These are phyloP conservation scores for Aleiodes sp. DNA, from an alignment of 1,140 invertebrate species.

Conservation along the genomic window DNA sequence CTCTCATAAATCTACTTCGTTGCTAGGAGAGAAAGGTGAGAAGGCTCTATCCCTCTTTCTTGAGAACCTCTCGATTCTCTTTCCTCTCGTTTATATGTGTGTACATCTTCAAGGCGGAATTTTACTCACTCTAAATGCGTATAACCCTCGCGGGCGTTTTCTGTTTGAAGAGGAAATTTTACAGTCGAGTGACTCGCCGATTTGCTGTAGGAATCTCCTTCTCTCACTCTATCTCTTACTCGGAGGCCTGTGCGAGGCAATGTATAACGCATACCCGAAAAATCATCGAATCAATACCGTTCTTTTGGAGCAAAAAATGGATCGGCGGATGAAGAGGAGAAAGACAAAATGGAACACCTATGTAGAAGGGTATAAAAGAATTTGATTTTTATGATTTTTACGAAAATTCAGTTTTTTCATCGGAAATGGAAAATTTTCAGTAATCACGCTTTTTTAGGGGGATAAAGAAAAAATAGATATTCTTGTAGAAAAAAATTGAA, in stretches of 20 bases:
- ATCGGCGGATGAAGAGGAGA: background rate
- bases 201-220: slow-evolving; percentile 52
- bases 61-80: slow-evolving; percentile 20
- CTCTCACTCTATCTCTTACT: background rate
- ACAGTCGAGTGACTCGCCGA: slow-evolving; percentile 59
- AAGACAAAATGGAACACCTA: background rate
- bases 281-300: slow-evolving; percentile 34
- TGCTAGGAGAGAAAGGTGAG: slow-evolving; percentile 3
- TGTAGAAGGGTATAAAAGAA: background rate
- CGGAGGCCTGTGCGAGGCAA: background rate
- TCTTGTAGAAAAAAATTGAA: too few species aligned
- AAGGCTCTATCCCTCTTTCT: too few species aligned
- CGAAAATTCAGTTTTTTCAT: too few species aligned
- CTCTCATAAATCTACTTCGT: background rate
- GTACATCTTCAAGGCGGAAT: slow-evolving; percentile 8
- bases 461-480: background rate
- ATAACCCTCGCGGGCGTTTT: slow-evolving; percentile 36
- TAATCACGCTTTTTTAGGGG: too few species aligned
- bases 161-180: slow-evolving; percentile 66
- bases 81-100: slow-evolving; percentile 10
- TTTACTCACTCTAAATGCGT: slow-evolving; percentile 15
- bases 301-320: slow-evolving; percentile 13
- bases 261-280: slow-evolving; percentile 21
- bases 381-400: too few species aligned
- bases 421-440: too few species aligned